These are phyloP conservation scores for Hylia prasina DNA, from an alignment of 2,113 vertebrate species.

Conservation along the genomic window DNA sequence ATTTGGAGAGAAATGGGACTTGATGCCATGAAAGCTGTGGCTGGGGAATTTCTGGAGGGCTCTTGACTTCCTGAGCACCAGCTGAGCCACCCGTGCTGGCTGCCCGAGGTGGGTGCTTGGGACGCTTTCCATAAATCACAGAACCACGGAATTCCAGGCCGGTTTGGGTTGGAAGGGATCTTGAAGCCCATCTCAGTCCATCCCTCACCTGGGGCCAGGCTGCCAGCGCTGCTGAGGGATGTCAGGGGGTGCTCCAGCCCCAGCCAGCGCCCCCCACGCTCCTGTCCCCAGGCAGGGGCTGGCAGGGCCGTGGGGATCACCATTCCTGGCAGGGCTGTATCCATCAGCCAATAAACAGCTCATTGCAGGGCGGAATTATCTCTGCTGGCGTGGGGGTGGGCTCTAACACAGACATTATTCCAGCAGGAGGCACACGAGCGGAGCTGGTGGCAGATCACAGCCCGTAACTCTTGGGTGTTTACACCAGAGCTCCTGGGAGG, in stretches of 20 bases:
- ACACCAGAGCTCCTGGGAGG: not conserved
- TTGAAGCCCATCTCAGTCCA: not conserved
- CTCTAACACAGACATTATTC: not conserved
- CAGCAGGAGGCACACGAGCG: not conserved
- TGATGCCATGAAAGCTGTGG: not conserved
- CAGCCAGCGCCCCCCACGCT: rapidly evolving
- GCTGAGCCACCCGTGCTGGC: rapidly evolving
- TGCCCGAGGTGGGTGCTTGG: not conserved
- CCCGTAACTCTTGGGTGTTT: not conserved
- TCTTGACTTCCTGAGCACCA: not conserved
- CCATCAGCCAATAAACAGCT: not conserved
- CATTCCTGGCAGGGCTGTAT: not conserved
- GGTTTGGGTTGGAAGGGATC: not conserved
- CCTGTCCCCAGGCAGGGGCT: rapidly evolving
- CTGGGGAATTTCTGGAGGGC: not conserved
- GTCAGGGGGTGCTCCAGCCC: not conserved
- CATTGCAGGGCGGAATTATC: not conserved
- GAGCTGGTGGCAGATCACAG: not conserved
- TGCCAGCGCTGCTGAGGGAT: rapidly evolving
- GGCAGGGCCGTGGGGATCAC: not conserved
- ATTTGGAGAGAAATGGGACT: not conserved
- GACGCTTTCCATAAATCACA: not conserved
- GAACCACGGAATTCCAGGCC: not conserved
- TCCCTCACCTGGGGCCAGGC: rapidly evolving
- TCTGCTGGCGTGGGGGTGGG: not conserved